Conservation (phyloP, 2,113 vertebrate species). For the Thinocorus orbignyianus region DNA sequence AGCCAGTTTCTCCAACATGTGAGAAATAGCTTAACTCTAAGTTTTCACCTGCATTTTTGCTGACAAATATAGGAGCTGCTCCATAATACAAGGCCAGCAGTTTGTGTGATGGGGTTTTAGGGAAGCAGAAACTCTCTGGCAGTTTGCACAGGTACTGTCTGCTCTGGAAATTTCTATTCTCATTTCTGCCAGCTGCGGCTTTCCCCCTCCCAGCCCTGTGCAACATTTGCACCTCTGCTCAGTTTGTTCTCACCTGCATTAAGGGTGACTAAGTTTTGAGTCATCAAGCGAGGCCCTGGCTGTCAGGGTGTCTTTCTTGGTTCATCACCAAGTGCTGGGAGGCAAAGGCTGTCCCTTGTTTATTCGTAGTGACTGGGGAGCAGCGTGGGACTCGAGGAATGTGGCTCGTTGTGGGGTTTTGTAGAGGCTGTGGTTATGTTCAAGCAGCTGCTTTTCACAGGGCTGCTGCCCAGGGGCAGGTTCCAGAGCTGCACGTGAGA, state of each 20-base stretch:
- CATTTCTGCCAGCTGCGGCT: background rate
- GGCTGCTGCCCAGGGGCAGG: background rate
- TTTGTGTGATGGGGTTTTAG: background rate
- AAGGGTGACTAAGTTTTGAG: background rate
- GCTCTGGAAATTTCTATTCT: background rate
- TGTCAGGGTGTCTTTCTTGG: background rate
- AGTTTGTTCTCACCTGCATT: background rate
- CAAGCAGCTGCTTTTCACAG: background rate
- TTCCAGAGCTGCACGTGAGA: background rate
- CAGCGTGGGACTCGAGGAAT: rapidly evolving
- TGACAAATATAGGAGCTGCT: background rate
- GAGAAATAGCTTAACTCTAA: background rate
- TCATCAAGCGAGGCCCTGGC: background rate
- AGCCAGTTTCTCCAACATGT: rapidly evolving
- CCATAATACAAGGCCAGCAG: rapidly evolving
- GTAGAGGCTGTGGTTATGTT: background rate
- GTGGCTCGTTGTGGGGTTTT: background rate
- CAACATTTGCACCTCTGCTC: background rate
- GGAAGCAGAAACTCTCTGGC: background rate
- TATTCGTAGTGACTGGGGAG: background rate
- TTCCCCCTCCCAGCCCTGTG: background rate
- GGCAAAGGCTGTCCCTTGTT: background rate
- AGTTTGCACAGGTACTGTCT: too few relatives aligned
- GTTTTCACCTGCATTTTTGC: background rate
- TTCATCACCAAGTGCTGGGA: background rate